These are phyloP conservation scores for Cecropterus lyciades DNA, from an alignment of 1,140 invertebrate genomes.

Conservation along the genomic window DNA sequence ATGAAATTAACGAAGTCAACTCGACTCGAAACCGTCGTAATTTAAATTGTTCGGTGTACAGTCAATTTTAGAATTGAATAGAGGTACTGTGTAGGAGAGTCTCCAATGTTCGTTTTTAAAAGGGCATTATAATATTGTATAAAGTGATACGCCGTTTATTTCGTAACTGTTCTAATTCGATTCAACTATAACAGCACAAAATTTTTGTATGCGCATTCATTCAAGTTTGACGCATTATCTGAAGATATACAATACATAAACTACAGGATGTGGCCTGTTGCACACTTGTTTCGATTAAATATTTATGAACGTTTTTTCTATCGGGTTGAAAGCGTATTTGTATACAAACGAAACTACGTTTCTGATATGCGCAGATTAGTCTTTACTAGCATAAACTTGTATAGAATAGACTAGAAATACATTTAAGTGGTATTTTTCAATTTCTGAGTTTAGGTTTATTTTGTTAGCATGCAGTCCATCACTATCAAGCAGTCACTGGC, in stretches of 20 bases:
- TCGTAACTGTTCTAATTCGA: constrained; percentile 49
- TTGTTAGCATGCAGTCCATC: too few relatives aligned
- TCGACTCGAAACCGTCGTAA: constrained; percentile 38
- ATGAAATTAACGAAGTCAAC: constrained; percentile 37
- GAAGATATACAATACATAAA: constrained; percentile 25
- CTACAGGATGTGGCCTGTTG: constrained; percentile 13
- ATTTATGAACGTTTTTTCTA: constrained; percentile 23
- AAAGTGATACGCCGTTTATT: constrained; percentile 34
- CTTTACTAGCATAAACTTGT: too few relatives aligned
- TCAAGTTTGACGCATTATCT: constrained; percentile 51
- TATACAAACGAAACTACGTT: constrained; percentile 3
- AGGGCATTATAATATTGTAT: constrained; percentile 27
- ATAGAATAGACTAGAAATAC: too few relatives aligned
- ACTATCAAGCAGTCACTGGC: too few relatives aligned
- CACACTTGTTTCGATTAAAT: constrained; percentile 28
- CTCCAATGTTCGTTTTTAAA: constrained; percentile 4
- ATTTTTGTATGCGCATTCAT: constrained; percentile 72
- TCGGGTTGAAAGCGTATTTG: constrained; percentile 7
- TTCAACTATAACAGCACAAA: constrained; percentile 60
- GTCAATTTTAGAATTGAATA: constrained; percentile 13
- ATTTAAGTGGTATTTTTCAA: too few relatives aligned
- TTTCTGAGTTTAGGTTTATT: too few relatives aligned
- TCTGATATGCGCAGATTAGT: too few relatives aligned
- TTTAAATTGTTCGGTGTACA: constrained; percentile 40
- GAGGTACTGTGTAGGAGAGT: constrained; percentile 15